Percentiles rank a stretch among this genome's conserved stretches.
Evolutionary conservation across 2,888 invertebrate species (phyloP).

Genomic region (Trisateles emortualis): DNA sequence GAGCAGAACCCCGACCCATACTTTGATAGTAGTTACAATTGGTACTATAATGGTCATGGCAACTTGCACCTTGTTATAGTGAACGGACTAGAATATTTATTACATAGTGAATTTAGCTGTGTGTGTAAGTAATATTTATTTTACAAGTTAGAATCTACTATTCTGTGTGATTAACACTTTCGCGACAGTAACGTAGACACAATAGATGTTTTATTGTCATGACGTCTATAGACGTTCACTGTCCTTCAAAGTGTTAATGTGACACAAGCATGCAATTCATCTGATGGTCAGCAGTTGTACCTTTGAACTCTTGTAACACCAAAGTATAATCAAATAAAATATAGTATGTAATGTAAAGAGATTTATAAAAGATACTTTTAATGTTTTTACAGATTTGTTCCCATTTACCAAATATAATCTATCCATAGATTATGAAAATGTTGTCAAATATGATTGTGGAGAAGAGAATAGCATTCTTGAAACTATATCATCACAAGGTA

Average conservation of each 20-base stretch:
- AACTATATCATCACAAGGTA: slow-evolving; percentile 66
- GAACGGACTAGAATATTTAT: slow-evolving; percentile 66
- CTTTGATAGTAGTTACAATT: slow-evolving; percentile 73
- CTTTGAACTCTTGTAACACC: too few species aligned
- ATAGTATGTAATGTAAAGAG: too few species aligned
- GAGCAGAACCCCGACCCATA: slow-evolving; percentile 74
- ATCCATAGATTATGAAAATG: slow-evolving; percentile 49
- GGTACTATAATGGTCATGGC: slow-evolving; percentile 81
- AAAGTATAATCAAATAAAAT: too few species aligned
- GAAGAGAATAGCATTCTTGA: slow-evolving; percentile 68
- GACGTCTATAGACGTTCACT: too few species aligned
- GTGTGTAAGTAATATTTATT: slow-evolving; percentile 72
- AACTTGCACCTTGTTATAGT: slow-evolving; percentile 67
- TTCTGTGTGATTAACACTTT: too few species aligned
- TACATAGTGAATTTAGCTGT: slow-evolving; percentile 70
- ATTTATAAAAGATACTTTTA: not conserved
- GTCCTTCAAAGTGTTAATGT: too few species aligned
- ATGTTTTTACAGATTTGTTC: slow-evolving; percentile 69
- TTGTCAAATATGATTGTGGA: slow-evolving; percentile 63
- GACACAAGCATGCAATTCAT: too few species aligned
- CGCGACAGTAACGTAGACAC: too few species aligned
- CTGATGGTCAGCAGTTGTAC: too few species aligned
- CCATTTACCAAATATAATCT: slow-evolving; percentile 60
- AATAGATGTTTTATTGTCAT: too few species aligned
- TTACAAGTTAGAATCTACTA: too few species aligned